phyloP scores from a whole-genome alignment of 2,113 vertebrate species.

The Phrynocephalus versicolor region DNA sequence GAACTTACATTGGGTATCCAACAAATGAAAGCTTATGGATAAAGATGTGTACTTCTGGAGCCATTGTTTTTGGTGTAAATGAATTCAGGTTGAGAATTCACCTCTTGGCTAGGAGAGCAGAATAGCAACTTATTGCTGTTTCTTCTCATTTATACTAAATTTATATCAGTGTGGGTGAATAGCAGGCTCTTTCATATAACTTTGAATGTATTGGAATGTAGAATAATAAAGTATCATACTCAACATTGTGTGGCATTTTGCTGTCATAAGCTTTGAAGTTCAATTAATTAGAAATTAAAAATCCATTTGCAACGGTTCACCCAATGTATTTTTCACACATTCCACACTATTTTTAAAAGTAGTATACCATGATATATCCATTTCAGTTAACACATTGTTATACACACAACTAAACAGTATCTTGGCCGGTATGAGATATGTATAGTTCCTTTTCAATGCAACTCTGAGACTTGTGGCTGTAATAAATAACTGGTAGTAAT shows the following conservation, averaged over 20 bases:
- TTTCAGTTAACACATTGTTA: not conserved
- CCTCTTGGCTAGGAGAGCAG: not conserved
- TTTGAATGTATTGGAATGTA: not conserved
- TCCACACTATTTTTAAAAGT: constrained; percentile 29
- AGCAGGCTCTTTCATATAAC: not conserved
- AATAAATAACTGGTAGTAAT: not conserved
- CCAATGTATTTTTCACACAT: constrained; percentile 4
- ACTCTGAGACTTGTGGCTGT: constrained; percentile 15
- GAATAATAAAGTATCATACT: not conserved
- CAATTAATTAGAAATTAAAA: constrained; percentile 1
- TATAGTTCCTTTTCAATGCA: not conserved
- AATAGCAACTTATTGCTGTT: not conserved
- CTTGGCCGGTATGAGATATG: not conserved
- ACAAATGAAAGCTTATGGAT: too few relatives aligned
- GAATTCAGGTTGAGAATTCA: not conserved
- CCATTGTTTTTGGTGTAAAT: not conserved
- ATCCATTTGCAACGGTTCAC: not conserved
- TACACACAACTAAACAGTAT: not conserved
- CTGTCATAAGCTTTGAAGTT: not conserved
- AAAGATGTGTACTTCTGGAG: not conserved
- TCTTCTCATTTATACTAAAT: not conserved
- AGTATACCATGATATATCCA: not conserved
- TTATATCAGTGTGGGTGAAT: not conserved
- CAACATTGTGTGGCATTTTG: not conserved
- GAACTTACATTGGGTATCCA: not conserved